Percentiles rank a stretch among this genome's conserved stretches.
These are phyloP conservation scores for Gymnocheta viridis DNA, from an alignment of 2,888 invertebrate genomes.

Conservation along the genomic window DNA sequence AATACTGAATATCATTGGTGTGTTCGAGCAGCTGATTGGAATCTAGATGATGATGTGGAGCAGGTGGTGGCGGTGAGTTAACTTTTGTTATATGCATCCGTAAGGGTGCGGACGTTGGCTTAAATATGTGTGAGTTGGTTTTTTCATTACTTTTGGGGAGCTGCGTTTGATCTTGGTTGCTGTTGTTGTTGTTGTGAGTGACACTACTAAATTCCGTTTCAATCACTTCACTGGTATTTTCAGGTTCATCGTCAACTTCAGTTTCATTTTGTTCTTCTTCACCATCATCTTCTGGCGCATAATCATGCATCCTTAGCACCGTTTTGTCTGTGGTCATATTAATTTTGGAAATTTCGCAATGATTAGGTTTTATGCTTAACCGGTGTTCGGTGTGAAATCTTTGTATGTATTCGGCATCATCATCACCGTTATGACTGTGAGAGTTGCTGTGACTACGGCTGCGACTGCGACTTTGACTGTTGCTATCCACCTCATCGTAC, in stretches of 20 bases:
- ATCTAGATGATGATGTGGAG: not conserved
- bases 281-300: constrained; percentile 13
- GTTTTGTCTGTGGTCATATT: constrained; percentile 15
- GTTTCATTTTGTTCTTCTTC: constrained; percentile 34
- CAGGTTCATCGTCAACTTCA: not conserved
- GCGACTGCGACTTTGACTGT: constrained; percentile 28
- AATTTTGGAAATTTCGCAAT: constrained; percentile 6
- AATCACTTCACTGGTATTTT: not conserved
- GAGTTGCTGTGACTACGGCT: constrained; percentile 7
- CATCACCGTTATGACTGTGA: constrained; percentile 36
- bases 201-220: not conserved
- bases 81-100: not conserved
- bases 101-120: not conserved
- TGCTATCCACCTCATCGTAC: constrained; percentile 49
- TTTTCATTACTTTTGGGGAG: not conserved
- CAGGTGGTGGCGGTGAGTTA: not conserved
- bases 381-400: constrained; percentile 17
- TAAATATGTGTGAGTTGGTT: not conserved
- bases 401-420: constrained; percentile 23
- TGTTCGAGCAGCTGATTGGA: not conserved
- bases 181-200: constrained; percentile 7
- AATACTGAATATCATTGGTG: constrained; percentile 19
- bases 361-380: not conserved
- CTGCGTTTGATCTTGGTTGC: not conserved
- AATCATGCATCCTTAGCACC: not conserved